These are phyloP conservation scores for Pogonomyrmex californicus DNA, from an alignment of 1,140 invertebrate genomes.

Conservation along the genomic window DNA sequence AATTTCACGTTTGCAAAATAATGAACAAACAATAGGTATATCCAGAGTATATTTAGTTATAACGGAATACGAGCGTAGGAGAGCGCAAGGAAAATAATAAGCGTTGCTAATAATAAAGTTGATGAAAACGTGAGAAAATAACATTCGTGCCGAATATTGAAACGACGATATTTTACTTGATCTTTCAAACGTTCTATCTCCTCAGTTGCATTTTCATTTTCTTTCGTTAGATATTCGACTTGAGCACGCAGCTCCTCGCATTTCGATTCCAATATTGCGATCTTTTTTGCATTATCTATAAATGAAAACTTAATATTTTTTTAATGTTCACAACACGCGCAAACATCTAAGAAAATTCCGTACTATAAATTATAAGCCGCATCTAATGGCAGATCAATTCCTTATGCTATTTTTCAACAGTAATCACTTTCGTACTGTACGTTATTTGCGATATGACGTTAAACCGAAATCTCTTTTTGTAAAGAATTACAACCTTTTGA, in stretches of 20 bases:
- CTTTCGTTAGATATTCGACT: slow-evolving; percentile 77
- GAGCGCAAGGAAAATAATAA: background rate
- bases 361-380: background rate
- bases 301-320: slow-evolving; percentile 18
- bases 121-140: background rate
- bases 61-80: background rate
- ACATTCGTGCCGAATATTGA: background rate
- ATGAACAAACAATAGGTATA: background rate
- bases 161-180: slow-evolving; percentile 73
- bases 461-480: background rate
- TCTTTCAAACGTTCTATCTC: slow-evolving; percentile 79
- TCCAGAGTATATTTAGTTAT: background rate
- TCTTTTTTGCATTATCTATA: slow-evolving; percentile 49
- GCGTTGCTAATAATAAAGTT: background rate
- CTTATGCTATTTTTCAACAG: background rate
- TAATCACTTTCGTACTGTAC: slow-evolving; percentile 1
- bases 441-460: background rate
- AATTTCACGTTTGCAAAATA: background rate
- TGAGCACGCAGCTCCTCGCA: slow-evolving; percentile 65
- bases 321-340: background rate
- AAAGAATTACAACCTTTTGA: slow-evolving; percentile 46
- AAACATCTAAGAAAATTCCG: background rate
- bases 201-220: slow-evolving; percentile 76
- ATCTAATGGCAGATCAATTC: background rate
- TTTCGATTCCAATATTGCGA: slow-evolving; percentile 42